These are phyloP conservation scores for Ovis aries DNA, from an alignment of 2,113 vertebrate genomes.

Conservation along the genomic window ARS-UI_Ramb_v3.0 NC_056076.1:56411501-56412000, in stretches of 20 bases:
- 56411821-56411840: too few species aligned
- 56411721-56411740: conserved; percentile 44
- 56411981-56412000: too few species aligned
- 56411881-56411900: too few species aligned
- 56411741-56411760: conserved; percentile 31
- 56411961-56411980: too few species aligned
- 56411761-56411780: too few species aligned
- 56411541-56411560: background rate
- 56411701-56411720: conserved; percentile 47
- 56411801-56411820: too few species aligned
- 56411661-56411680: conserved; percentile 8
- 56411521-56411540: background rate
- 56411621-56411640: conserved; percentile 9
- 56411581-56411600: background rate
- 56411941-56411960: too few species aligned
- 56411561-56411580: background rate
- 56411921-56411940: too few species aligned
- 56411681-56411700: conserved; percentile 26
- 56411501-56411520: background rate
- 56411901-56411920: too few species aligned
- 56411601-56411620: background rate
- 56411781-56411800: too few species aligned
- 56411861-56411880: too few species aligned
- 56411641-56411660: conserved; percentile 2
- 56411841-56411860: too few species aligned